phyloP scores from a whole-genome alignment of 2,797 vertebrate genomes.

The Crenichthys baileyi region DNA sequence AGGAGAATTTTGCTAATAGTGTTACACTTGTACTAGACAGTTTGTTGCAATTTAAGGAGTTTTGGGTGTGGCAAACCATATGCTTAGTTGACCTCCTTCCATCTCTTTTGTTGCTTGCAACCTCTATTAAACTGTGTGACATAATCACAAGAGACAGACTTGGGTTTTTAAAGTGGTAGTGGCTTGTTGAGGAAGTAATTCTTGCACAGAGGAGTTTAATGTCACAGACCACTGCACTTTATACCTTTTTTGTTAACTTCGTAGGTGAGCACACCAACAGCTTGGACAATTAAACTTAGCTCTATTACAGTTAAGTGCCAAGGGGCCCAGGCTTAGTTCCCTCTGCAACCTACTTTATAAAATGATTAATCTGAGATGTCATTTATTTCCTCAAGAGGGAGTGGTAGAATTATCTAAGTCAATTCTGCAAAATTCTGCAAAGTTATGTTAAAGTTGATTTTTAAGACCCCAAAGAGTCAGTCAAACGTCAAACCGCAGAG shows the following conservation, averaged over 20 bases:
- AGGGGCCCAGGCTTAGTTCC: slow-evolving; percentile 38
- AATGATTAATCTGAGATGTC: slow-evolving; percentile 62
- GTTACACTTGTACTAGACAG: background rate
- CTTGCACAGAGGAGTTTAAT: slow-evolving; percentile 8
- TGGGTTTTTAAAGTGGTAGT: slow-evolving; percentile 63
- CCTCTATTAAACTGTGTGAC: slow-evolving; percentile 60
- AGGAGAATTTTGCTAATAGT: slow-evolving; percentile 3
- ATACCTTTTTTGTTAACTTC: slow-evolving; percentile 38
- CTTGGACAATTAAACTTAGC: slow-evolving; percentile 56
- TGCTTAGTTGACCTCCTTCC: slow-evolving; percentile 65
- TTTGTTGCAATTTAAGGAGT: slow-evolving; percentile 16
- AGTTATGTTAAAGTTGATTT: slow-evolving; percentile 1
- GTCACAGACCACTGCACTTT: slow-evolving; percentile 30
- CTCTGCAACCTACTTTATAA: slow-evolving; percentile 49
- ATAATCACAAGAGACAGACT: slow-evolving; percentile 61
- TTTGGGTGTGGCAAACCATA: slow-evolving; percentile 57
- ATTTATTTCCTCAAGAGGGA: slow-evolving; percentile 46
- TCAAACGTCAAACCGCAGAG: background rate
- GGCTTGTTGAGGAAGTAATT: slow-evolving; percentile 42
- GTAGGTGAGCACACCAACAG: slow-evolving; percentile 43
- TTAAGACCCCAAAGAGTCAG: background rate
- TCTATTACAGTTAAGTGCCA: slow-evolving; percentile 62
- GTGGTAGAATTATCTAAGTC: slow-evolving; percentile 10
- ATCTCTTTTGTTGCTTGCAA: slow-evolving; percentile 60
- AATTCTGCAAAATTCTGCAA: background rate